These are phyloP conservation scores for Pseudolaguvia tuberculata DNA, from an alignment of 2,113 vertebrate species.

Conservation along the genomic window DNA sequence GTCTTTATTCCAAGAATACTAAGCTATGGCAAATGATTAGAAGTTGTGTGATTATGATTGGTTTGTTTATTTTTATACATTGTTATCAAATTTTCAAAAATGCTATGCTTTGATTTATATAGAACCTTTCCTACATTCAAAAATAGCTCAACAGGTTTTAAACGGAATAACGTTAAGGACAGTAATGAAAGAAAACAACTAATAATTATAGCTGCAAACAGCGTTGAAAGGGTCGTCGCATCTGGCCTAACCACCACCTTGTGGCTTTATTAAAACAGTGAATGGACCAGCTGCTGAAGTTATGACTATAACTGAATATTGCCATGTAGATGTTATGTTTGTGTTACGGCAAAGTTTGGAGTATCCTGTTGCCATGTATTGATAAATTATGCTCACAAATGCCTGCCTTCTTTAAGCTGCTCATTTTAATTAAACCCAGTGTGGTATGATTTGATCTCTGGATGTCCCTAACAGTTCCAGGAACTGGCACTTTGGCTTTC, in stretches of 20 bases:
- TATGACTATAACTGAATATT: no score
- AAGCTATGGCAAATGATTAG: background rate
- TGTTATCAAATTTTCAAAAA: background rate
- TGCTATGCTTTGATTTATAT: background rate
- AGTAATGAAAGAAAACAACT: background rate
- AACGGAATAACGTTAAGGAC: background rate
- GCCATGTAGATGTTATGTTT: no score
- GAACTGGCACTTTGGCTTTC: background rate
- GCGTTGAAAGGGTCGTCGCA: no score
- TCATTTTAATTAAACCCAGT: no score
- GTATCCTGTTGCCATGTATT: no score
- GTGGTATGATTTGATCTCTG: no score
- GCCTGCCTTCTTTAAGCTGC: no score
- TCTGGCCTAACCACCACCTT: no score
- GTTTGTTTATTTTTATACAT: background rate
- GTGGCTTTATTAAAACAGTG: no score
- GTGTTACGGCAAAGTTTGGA: no score
- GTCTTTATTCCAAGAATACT: background rate
- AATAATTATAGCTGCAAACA: background rate
- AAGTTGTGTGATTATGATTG: background rate
- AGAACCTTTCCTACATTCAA: background rate
- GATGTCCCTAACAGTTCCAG: background rate
- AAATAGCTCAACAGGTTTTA: background rate
- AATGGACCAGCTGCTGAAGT: no score
- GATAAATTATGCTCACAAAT: no score